phyloP scores from a whole-genome alignment of 2,797 vertebrate genomes.

The Vultur gryphus region DNA sequence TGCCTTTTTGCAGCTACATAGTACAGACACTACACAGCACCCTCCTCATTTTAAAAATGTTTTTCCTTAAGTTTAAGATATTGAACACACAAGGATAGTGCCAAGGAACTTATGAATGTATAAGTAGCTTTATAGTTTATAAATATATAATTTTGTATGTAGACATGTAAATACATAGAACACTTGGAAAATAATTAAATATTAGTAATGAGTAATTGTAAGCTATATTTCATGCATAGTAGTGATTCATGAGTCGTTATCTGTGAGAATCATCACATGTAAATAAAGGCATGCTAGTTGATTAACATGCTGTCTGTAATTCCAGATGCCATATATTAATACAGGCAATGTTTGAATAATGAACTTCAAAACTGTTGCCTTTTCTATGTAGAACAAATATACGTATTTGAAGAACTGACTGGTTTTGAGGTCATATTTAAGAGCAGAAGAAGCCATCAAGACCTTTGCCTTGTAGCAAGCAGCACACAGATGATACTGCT shows the following conservation, averaged over 20 bases:
- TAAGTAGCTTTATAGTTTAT: background rate
- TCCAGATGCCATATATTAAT: slow-evolving; percentile 28
- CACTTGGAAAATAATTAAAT: background rate
- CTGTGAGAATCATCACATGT: slow-evolving; percentile 26
- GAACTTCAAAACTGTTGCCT: slow-evolving; percentile 25
- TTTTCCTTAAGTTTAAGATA: background rate
- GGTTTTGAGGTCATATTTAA: slow-evolving; percentile 15
- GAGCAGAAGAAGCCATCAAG: background rate
- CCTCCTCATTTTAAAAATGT: background rate
- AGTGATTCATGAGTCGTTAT: background rate
- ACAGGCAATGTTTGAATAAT: slow-evolving; percentile 9
- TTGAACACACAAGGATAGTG: background rate
- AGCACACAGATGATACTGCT: background rate
- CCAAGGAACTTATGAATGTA: background rate
- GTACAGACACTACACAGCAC: background rate
- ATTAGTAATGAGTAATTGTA: background rate
- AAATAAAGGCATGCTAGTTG: background rate
- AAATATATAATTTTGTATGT: background rate
- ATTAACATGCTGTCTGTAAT: slow-evolving; percentile 15
- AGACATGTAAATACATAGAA: background rate
- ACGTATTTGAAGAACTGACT: background rate
- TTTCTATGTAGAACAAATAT: slow-evolving; percentile 34
- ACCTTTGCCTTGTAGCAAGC: background rate
- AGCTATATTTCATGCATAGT: background rate
- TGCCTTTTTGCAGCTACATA: background rate